These are phyloP conservation scores for Dicyrtomina minuta DNA, from an alignment of 2,888 invertebrate genomes.

Conservation along the genomic window DNA sequence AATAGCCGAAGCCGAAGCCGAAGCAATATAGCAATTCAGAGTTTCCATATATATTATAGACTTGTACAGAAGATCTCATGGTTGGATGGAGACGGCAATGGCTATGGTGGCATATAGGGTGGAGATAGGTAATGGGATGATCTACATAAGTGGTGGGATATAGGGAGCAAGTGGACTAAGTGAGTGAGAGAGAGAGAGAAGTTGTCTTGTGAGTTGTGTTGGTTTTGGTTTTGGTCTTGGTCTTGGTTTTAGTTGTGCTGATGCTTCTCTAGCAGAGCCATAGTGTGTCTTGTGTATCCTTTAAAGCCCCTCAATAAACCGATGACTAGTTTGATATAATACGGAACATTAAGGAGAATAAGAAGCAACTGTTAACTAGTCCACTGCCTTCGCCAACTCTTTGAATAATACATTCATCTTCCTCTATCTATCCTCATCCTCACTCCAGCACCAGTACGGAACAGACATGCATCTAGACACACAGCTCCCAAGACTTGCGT, in stretches of 20 bases:
- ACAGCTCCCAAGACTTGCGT: slow-evolving; percentile 1
- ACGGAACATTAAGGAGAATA: slow-evolving; percentile 8
- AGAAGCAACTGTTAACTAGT: slow-evolving; percentile 20
- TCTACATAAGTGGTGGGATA: not conserved
- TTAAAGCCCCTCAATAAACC: slow-evolving; percentile 24
- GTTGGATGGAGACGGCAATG: no score
- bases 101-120: no score
- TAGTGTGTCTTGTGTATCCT: not conserved
- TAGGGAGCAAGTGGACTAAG: not conserved
- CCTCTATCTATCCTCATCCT: slow-evolving; percentile 1
- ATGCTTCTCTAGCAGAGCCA: no score
- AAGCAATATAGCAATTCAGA: no score
- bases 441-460: no score
- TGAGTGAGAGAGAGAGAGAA: not conserved
- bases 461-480: no score
- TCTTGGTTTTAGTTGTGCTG: no score
- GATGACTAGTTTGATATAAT: slow-evolving; percentile 18
- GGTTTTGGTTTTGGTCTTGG: no score
- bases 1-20: no score
- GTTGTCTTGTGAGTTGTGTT: slow-evolving; percentile 1
- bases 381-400: slow-evolving; percentile 18
- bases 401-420: slow-evolving; percentile 24
- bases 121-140: no score
- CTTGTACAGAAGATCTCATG: no score
- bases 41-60: no score